Percentiles rank a stretch among this genome's conserved stretches.
Evolutionary conservation across 2,888 invertebrate species (phyloP).

Genomic region (Tinea trinotella): DNA sequence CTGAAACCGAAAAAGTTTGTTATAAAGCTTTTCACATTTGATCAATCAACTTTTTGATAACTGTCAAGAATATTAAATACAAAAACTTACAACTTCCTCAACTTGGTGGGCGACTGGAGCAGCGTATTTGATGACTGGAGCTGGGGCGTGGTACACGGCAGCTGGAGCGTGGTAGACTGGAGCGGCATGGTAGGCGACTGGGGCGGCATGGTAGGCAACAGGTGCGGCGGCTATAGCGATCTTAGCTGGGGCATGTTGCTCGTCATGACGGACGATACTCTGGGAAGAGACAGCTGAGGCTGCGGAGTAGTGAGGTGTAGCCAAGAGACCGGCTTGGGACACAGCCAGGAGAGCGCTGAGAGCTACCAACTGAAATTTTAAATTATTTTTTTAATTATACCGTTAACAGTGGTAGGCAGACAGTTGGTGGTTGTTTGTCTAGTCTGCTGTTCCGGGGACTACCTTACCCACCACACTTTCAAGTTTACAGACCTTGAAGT

Average conservation of each 20-base stretch:
- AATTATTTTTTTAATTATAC: background rate
- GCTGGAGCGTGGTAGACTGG: slow-evolving; percentile 23
- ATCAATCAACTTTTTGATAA: background rate
- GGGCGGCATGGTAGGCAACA: slow-evolving; percentile 29
- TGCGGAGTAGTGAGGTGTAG: slow-evolving; percentile 38
- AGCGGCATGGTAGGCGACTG: slow-evolving; percentile 19
- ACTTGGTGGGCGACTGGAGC: slow-evolving; percentile 30
- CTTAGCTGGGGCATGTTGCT: slow-evolving; percentile 26
- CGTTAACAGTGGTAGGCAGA: no score
- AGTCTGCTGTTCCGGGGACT: no score
- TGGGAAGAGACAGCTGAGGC: slow-evolving; percentile 46
- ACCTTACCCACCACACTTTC: no score
- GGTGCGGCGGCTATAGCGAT: slow-evolving; percentile 22
- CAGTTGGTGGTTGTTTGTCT: no score
- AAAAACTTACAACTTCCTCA: slow-evolving; percentile 32
- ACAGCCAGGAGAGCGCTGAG: slow-evolving; percentile 43
- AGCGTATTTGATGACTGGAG: slow-evolving; percentile 26
- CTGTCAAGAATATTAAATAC: background rate
- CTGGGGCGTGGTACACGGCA: slow-evolving; percentile 28
- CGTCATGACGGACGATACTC: slow-evolving; percentile 50
- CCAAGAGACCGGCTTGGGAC: slow-evolving; percentile 42
- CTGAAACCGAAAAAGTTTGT: slow-evolving; percentile 27
- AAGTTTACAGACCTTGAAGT: no score
- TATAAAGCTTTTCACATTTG: background rate
- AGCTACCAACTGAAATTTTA: slow-evolving; percentile 33